These are phyloP conservation scores for Bombycilla garrulus DNA, from an alignment of 2,113 vertebrate genomes.

Conservation along the genomic window DNA sequence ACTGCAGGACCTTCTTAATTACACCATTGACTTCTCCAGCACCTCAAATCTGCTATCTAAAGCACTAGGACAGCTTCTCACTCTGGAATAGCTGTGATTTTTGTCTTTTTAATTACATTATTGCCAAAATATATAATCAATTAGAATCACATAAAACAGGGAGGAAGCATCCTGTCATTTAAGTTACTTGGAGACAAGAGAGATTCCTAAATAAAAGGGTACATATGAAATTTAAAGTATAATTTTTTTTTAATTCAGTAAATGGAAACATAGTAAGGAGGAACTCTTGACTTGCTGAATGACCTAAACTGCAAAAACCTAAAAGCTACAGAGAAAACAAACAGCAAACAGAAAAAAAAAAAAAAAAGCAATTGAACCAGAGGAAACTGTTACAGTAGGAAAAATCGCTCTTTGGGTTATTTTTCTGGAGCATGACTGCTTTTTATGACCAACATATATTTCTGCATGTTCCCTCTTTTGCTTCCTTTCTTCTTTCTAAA, in stretches of 20 bases:
- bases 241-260: not conserved
- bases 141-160: not conserved
- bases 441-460: not conserved
- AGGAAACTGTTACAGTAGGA: not conserved
- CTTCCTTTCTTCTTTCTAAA: not conserved
- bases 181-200: not conserved
- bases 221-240: not conserved
- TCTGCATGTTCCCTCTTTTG: not conserved
- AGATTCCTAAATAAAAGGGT: not conserved
- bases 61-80: not conserved
- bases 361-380: not conserved
- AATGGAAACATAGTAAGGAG: not conserved
- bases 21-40: not conserved
- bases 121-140: not conserved
- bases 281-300: not conserved
- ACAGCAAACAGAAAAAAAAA: not conserved
- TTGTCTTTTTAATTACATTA: not conserved
- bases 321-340: not conserved
- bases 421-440: not conserved
- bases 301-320: not conserved
- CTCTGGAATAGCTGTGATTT: not conserved
- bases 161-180: not conserved
- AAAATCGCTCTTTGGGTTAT: not conserved
- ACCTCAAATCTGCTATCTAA: not conserved
- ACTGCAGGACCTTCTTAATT: not conserved